Evolutionary conservation across 2,113 vertebrate species (phyloP), one percentile per base, ranked within the genome.

Genomic region (Bathybates hornii): DNA sequence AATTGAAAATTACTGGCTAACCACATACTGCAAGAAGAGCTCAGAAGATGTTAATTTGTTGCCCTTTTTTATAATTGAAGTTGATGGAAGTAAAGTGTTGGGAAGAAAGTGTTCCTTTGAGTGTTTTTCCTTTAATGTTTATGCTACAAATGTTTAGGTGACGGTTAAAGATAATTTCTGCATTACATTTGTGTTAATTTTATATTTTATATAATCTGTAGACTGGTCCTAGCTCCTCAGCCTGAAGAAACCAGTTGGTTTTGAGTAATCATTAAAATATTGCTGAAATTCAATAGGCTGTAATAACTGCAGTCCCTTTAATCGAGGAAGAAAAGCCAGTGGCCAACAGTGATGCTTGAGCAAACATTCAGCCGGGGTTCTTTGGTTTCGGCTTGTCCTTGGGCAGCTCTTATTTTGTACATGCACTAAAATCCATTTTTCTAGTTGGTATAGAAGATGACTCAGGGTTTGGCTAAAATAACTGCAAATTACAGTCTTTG

Each of bases 21-120:
- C 48, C 50, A 81, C 61, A 82, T 32, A 32, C 12, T 66, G 50
- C 16, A 43, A 8, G 45, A 63, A 16, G 48, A 84, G 9, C 14
- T 82, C 79, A 29, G 57, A 85, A 5, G 78, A 87, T 90, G 43
- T 79, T 88, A 3, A 76, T 89, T 91, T 84, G 52, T 83, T 63
- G 4, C 52, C 68, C 78, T 85, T 85, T 83, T 94, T 87, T 94
- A 82, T 92, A 91, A 92, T 21, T 93, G 87, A 87, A 83, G 43
- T 84, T 66, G 17, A 82, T 57, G 56, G 53, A 90, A 93, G 82
- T 95, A 94, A 94, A 93, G 41, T 66, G n/a, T 94, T 91, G 90
- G 38, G 73, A 85, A 68, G 7, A 63, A 78, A 88, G 89, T 81
- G 59, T 57, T 8, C 17, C 32, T 52, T 85, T 86, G 16, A 71